Percentiles rank a stretch among this genome's conserved stretches.
Conservation (phyloP, 2,113 vertebrate species). For the Lepus americanus region DNA sequence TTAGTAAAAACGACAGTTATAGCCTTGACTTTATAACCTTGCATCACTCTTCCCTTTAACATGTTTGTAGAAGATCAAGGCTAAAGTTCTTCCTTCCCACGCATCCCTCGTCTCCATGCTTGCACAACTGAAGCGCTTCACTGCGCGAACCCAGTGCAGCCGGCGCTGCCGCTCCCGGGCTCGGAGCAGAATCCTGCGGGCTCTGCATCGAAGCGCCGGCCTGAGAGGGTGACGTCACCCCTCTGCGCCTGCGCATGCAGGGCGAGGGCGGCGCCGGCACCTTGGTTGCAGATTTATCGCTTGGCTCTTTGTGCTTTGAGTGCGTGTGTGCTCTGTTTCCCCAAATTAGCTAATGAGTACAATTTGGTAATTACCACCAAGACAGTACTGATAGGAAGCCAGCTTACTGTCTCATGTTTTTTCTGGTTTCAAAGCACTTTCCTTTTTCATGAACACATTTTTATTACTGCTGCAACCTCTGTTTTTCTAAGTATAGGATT, state of each 20-base stretch:
- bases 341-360: constrained; percentile 40
- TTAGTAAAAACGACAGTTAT: not conserved
- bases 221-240: constrained; percentile 86
- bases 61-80: not conserved
- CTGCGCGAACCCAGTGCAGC: not conserved
- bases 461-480: constrained; percentile 4
- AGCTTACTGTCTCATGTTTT: not conserved
- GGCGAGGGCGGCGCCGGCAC: constrained; percentile 21
- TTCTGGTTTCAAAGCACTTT: constrained; percentile 36
- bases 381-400: not conserved
- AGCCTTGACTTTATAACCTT: not conserved
- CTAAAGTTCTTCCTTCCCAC: not conserved
- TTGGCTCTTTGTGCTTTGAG: constrained; percentile 60
- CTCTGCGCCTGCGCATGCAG: constrained; percentile 60
- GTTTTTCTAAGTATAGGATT: constrained; percentile 43
- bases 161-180: not conserved
- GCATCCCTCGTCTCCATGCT: not conserved
- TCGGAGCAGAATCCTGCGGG: constrained; percentile 61
- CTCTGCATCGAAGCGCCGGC: constrained; percentile 69
- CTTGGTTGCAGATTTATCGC: constrained; percentile 64
- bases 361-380: constrained; percentile 48
- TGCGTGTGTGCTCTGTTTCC: not conserved
- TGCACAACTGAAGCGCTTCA: not conserved
- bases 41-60: not conserved
- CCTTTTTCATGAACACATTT: not conserved